phyloP scores from a whole-genome alignment of 2,113 vertebrate genomes.

The Etheostoma cragini region DNA sequence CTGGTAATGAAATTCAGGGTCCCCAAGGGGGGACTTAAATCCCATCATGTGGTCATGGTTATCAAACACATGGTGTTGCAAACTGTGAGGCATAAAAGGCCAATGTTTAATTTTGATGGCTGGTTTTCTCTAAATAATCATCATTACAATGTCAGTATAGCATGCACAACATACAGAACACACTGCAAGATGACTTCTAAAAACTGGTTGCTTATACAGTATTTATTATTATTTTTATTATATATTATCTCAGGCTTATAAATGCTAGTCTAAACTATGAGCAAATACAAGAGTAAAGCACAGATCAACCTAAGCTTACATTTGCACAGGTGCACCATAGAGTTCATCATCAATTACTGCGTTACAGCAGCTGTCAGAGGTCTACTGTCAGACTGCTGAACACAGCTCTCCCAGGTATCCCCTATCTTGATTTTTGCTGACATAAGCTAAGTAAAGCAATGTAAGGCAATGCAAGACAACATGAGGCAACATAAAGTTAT shows the following conservation, averaged over 20 bases:
- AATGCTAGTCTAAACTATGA: background rate
- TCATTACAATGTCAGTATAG: background rate
- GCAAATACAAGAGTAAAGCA: background rate
- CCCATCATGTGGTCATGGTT: slow-evolving; percentile 46
- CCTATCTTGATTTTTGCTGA: no score
- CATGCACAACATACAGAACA: background rate
- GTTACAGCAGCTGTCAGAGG: no score
- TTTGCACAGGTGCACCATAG: no score
- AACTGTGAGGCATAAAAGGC: background rate
- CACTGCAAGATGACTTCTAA: background rate
- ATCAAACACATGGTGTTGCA: slow-evolving; percentile 42
- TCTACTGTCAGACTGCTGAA: no score
- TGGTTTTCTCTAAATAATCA: background rate
- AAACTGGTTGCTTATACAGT: background rate
- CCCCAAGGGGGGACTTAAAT: slow-evolving; percentile 52
- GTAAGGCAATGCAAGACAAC: no score
- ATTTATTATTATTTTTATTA: background rate
- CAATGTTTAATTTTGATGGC: background rate
- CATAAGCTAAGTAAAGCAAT: background rate
- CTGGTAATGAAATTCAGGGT: slow-evolving; percentile 72
- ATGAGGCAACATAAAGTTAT: background rate
- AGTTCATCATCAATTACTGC: no score
- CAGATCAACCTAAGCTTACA: background rate
- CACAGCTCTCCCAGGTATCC: no score
- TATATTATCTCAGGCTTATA: background rate